phyloP scores from a whole-genome alignment of 2,113 vertebrate genomes.

The Petroica traversi region DNA sequence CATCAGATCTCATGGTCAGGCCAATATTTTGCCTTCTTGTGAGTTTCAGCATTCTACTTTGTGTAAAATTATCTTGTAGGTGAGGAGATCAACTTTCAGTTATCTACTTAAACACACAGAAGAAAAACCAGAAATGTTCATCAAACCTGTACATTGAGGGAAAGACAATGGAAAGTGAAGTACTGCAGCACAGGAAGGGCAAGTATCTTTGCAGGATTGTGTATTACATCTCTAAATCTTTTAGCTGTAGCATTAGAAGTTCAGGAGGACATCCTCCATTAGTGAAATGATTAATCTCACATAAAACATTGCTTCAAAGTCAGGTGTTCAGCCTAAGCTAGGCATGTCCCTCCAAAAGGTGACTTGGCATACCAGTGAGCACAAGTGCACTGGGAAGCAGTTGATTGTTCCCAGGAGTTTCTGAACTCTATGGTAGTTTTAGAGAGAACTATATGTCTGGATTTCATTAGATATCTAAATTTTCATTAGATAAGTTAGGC shows the following conservation, averaged over 20 bases:
- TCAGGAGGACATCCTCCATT: background rate
- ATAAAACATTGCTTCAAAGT: background rate
- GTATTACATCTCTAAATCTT: background rate
- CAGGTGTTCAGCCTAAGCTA: background rate
- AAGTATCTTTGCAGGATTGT: background rate
- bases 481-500: background rate
- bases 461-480: background rate
- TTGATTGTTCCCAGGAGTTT: background rate
- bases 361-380: fast-evolving
- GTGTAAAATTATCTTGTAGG: background rate
- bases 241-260: background rate
- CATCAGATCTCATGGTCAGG: background rate
- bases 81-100: background rate
- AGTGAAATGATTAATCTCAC: background rate
- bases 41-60: background rate
- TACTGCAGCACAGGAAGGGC: background rate
- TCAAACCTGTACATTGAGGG: background rate
- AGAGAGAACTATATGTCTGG: background rate
- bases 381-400: background rate
- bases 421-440: background rate
- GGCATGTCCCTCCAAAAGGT: background rate
- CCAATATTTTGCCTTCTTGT: background rate
- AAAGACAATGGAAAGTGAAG: background rate
- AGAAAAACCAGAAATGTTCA: fast-evolving
- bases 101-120: background rate